phyloP scores from a whole-genome alignment of 2,113 vertebrate genomes.

The Silurus meridionalis region DNA sequence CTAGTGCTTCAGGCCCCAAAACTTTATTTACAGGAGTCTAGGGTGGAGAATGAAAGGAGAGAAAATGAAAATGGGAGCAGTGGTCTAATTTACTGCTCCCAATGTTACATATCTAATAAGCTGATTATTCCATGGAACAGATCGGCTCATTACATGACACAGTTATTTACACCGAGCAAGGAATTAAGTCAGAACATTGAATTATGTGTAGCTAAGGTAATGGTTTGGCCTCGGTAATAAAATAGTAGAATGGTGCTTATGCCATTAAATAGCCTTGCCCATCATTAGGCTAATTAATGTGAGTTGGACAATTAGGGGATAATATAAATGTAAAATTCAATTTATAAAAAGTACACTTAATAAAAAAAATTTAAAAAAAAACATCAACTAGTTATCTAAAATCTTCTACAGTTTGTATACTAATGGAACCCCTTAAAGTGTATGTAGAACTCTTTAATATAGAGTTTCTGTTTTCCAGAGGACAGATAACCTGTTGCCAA shows the following conservation, averaged over 20 bases:
- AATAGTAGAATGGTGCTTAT: too few relatives aligned
- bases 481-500: not conserved
- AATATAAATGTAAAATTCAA: not conserved
- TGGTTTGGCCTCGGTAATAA: too few relatives aligned
- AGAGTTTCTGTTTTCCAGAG: too few relatives aligned
- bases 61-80: not conserved
- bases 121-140: constrained; percentile 21
- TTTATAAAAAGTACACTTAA: not conserved
- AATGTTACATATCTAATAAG: constrained; percentile 22
- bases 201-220: too few relatives aligned
- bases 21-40: not conserved
- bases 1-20: not conserved
- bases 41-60: not conserved
- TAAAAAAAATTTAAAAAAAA: not conserved
- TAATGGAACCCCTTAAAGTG: too few relatives aligned
- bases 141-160: constrained; percentile 13
- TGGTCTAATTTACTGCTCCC: not conserved
- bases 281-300: too few relatives aligned
- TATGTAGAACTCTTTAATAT: too few relatives aligned
- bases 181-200: not conserved
- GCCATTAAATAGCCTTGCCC: too few relatives aligned
- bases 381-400: too few relatives aligned
- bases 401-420: too few relatives aligned
- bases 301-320: too few relatives aligned
- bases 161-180: not conserved